phyloP scores from a whole-genome alignment of 2,113 vertebrate genomes.

The Dissostichus mawsoni region DNA sequence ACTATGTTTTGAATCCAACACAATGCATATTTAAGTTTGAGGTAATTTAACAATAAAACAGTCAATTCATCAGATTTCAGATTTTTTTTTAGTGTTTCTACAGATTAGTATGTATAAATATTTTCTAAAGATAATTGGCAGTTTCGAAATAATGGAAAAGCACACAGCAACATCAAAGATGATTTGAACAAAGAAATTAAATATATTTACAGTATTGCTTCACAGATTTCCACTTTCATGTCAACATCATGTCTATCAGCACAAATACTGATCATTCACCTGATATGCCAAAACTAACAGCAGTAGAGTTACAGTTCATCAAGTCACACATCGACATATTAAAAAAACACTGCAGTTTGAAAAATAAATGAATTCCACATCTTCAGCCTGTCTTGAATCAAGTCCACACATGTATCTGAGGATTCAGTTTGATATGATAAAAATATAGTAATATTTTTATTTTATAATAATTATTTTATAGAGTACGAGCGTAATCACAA shows the following conservation, averaged over 20 bases:
- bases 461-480: background rate
- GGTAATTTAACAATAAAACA: background rate
- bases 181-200: too few relatives aligned
- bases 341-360: conserved; percentile 11
- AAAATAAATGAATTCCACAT: conserved; percentile 3
- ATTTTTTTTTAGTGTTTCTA: background rate
- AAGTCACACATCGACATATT: background rate
- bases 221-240: background rate
- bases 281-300: conserved; percentile 1
- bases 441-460: background rate
- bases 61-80: background rate
- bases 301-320: background rate
- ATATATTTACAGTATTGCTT: background rate
- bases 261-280: background rate
- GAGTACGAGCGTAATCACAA: background rate
- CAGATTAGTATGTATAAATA: background rate
- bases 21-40: background rate
- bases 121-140: background rate
- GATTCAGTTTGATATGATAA: conserved; percentile 11
- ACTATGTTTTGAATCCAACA: too few relatives aligned
- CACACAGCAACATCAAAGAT: background rate
- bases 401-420: background rate
- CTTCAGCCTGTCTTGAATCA: background rate
- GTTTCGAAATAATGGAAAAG: background rate
- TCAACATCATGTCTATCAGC: background rate